Base-by-base conservation (phyloP, 2,888 invertebrate genomes). In the Cabera pusaria region DNA sequence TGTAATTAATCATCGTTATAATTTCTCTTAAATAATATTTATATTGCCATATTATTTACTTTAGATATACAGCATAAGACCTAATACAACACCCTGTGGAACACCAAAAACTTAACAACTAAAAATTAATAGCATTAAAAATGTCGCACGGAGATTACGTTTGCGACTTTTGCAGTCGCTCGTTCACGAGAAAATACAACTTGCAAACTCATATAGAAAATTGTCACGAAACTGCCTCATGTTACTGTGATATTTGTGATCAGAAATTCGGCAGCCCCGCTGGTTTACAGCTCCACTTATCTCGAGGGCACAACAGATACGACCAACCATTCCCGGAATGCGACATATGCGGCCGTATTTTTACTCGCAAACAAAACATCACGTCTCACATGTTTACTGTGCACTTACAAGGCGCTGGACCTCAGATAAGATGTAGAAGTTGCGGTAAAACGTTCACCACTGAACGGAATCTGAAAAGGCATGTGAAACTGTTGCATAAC, bases 301-400 rank as follows among this genome's bases (percentile, higher is more conserved):
- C 58, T 0, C 40, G 77, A 2, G 85, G 85, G 0, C 85, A 86
- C 37, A 86, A 86, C 19, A 56, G 67, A 0, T 60, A 61, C 7
- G 53, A 58, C 0, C 69, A 80, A 24, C 61, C 76, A 0, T 70
- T 62, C 3, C 85, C 86, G 0, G 84, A 86, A 48, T 86, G 85
- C 11, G 84, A 85, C 10, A 18, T 80, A 0, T 86, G 85, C 10
- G 84, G 85, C 0, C 49, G 80, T 3, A 72, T 80, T 0, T 85
- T 85, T 18, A 75, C 76, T 0, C 64, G 85, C 33, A 84, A 80
- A 54, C 81, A 82, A 21, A 85, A 82, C n/a, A 73, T 85, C 0
- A 64, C 61, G 1, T 78, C 82, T 0, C 85, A 86, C 9, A 85
- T 86, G 82, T 66, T 75, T 0, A 80, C 80, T 0, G 74, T 78